Evolutionary conservation across 2,113 vertebrate genomes (phyloP), one percentile per base, ranked within the genome.

Genomic region (Pollachius pollachius): DNA sequence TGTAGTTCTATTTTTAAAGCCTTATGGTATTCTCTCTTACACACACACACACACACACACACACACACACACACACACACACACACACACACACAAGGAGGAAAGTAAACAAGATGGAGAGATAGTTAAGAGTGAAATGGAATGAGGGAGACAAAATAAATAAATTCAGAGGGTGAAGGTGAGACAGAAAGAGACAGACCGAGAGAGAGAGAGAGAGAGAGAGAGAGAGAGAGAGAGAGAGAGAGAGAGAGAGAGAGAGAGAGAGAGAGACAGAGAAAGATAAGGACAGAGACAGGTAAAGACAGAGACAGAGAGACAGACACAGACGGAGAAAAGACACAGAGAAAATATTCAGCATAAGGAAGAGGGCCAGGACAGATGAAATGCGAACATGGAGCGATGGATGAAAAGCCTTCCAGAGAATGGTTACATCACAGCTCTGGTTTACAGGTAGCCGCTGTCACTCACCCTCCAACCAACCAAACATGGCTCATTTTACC

Each of bases 1-100:
- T 70, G 81, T 63, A 74, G 86, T 77, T 82, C 88, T 88, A 90
- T 89, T 89, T 90, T 87, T 89, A 90, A 87, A 87, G 85, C 69
- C 77, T 80, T 73, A 88, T 89, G 89, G 83, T 87, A 37, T 12
- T 85, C 78, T 81, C 78, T 85, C n/a, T n/a, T n/a, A n/a, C 85
- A 84, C 76, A 81, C 83, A 73, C 69, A 74, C 77, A 41, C 37
- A 2, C 37, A 2, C 5, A 2, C 27, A 2, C 27, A 2, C 27
- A 34, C 12, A 86, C 78, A 82, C 76, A 86, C 85, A 84, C 75
- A 81, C 83, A 75, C 71, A 76, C 75, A 48, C 11, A 48, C 41
- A 48, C 41, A 34, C 0, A 34, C 30, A 54, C 4, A 21, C 16
- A 15, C 15, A 9, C 23, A 56, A 13, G 23, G 23, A n/a, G 19